Percentiles rank a stretch among this genome's conserved stretches.
These are phyloP conservation scores for Campaea margaritaria DNA, from an alignment of 2,888 invertebrate genomes.

Conservation along the genomic window DNA sequence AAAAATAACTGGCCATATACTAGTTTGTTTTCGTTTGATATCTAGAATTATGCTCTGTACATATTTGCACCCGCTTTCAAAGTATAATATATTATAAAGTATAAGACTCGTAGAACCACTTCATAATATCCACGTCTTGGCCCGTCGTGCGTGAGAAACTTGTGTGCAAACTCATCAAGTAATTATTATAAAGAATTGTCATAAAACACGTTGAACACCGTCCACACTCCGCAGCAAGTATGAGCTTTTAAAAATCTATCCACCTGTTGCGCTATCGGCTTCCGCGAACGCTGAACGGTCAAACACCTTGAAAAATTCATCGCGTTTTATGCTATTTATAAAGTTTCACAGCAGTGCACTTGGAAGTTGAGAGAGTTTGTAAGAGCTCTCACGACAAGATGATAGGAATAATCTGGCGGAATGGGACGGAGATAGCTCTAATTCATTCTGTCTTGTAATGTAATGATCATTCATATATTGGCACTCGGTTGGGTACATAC, in stretches of 20 bases:
- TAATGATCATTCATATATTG: slow-evolving; percentile 39
- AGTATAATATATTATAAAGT: not conserved
- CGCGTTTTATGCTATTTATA: slow-evolving; percentile 33
- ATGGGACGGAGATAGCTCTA: slow-evolving; percentile 15
- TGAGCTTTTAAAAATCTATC: slow-evolving; percentile 31
- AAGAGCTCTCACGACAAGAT: slow-evolving; percentile 10
- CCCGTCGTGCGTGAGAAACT: not conserved
- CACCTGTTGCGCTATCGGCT: slow-evolving; percentile 49
- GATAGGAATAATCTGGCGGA: slow-evolving; percentile 18
- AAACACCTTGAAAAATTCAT: slow-evolving; percentile 41
- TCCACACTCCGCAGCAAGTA: slow-evolving; percentile 13
- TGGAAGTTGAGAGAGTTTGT: slow-evolving; percentile 19
- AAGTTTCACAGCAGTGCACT: slow-evolving; percentile 23
- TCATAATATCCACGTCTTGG: not conserved
- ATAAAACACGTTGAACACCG: slow-evolving; percentile 7
- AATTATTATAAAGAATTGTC: slow-evolving; percentile 7
- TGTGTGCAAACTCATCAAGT: slow-evolving; percentile 7
- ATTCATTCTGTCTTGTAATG: slow-evolving; percentile 24
- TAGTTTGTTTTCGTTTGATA: slow-evolving; percentile 36
- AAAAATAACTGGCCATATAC: slow-evolving; percentile 32
- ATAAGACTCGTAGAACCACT: not conserved
- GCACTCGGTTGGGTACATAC: slow-evolving; percentile 17
- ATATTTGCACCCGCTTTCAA: slow-evolving; percentile 15
- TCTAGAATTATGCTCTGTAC: slow-evolving; percentile 16
- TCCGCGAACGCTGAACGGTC: slow-evolving; percentile 39